Conservation (phyloP, 2,797 vertebrate species). For the Muscicapa comitata region DNA sequence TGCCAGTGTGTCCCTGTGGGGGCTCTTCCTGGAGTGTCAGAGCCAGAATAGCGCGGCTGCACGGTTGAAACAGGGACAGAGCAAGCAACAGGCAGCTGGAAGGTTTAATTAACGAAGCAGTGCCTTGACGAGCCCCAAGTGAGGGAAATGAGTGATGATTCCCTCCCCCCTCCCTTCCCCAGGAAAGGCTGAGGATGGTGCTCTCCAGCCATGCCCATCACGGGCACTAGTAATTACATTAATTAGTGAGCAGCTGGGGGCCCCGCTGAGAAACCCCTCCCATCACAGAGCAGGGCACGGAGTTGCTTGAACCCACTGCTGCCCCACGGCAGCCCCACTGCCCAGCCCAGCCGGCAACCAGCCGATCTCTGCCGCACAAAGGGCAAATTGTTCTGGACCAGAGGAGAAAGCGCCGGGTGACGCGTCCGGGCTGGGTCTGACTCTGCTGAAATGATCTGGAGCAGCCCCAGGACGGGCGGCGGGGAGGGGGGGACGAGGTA, state of each 20-base stretch:
- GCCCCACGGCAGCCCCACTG: neutral
- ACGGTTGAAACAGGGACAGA: neutral
- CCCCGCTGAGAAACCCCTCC: neutral
- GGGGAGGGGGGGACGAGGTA: neutral
- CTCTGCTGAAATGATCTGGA: neutral
- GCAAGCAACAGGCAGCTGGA: neutral
- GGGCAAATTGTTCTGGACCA: conserved; percentile 39
- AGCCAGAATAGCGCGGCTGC: neutral
- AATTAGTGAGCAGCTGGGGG: neutral
- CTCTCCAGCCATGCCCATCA: neutral
- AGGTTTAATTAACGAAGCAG: neutral
- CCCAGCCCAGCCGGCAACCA: neutral
- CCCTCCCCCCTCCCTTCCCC: neutral
- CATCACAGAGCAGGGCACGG: neutral
- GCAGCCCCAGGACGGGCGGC: neutral
- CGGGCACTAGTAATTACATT: neutral
- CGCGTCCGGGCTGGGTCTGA: neutral
- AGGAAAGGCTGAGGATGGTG: neutral
- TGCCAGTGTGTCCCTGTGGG: neutral
- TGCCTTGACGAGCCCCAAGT: neutral
- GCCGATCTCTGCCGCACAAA: neutral
- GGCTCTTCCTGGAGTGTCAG: neutral
- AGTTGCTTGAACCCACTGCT: neutral
- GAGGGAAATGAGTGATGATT: neutral
- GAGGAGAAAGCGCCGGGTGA: neutral